Conservation (phyloP, 2,888 invertebrate species). For the Lymantria monacha region DNA sequence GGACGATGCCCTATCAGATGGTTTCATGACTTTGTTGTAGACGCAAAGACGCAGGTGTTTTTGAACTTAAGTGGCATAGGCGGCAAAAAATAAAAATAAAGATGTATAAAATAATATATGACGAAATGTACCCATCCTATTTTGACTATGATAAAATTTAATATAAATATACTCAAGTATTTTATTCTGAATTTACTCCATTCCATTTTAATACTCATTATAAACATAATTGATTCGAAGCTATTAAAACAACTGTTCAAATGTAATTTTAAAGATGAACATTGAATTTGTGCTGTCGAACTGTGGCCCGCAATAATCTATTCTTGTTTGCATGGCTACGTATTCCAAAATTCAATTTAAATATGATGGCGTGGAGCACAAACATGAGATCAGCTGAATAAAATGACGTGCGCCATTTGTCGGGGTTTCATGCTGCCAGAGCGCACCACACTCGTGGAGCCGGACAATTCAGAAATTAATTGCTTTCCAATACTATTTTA, state of each 20-base stretch:
- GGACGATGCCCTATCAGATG: no score
- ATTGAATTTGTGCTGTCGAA: conserved; percentile 46
- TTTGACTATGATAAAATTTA: no score
- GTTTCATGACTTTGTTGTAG: no score
- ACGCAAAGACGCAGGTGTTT: no score
- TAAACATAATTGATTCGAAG: conserved; percentile 5
- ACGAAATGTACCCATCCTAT: no score
- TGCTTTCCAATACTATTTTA: conserved; percentile 71
- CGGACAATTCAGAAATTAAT: conserved; percentile 69
- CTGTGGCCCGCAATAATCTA: conserved; percentile 53
- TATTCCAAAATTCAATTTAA: conserved; percentile 77
- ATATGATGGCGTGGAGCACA: conserved; percentile 73
- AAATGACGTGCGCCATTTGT: conserved; percentile 75
- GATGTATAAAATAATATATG: no score
- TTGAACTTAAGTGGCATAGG: no score
- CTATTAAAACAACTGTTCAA: conserved; percentile 36
- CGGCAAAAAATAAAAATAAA: no score
- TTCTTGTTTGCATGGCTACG: conserved; percentile 63
- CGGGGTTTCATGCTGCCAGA: conserved; percentile 48
- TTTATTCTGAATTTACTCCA: no score
- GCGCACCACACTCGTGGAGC: conserved; percentile 41
- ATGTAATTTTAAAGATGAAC: conserved; percentile 53
- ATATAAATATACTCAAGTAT: no score
- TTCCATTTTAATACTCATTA: conserved; percentile 5
- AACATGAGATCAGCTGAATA: conserved; percentile 78